Conservation (phyloP, 2,797 vertebrate genomes). For the Pitangus sulphuratus region DNA sequence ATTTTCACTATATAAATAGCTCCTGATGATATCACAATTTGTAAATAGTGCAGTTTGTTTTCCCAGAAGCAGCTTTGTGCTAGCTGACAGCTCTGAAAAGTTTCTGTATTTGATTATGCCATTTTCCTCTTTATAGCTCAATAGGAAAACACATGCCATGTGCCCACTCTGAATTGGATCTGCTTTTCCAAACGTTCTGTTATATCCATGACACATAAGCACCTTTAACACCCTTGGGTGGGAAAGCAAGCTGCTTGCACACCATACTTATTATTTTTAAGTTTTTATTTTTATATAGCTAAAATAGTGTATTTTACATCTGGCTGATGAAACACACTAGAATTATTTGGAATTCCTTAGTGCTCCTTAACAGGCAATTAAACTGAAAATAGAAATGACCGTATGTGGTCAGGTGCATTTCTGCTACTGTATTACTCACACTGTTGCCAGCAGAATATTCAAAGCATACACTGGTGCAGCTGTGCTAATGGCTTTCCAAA, state of each 20-base stretch:
- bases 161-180: not conserved
- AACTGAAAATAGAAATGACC: constrained; percentile 60
- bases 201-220: not conserved
- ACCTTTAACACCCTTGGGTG: constrained; percentile 32
- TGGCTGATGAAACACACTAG: constrained; percentile 59
- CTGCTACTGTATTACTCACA: constrained; percentile 30
- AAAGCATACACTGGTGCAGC: constrained; percentile 17
- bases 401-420: constrained; percentile 54
- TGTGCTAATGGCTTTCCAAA: constrained; percentile 63
- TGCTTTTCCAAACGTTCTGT: constrained; percentile 9
- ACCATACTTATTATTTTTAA: constrained; percentile 31
- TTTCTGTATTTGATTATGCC: constrained; percentile 39
- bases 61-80: constrained; percentile 43
- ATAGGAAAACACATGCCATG: constrained; percentile 22
- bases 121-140: constrained; percentile 30
- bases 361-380: constrained; percentile 73
- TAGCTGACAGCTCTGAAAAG: constrained; percentile 43
- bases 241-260: not conserved
- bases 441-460: constrained; percentile 40
- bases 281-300: constrained; percentile 48
- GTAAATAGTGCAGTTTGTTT: constrained; percentile 59
- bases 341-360: constrained; percentile 57
- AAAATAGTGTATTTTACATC: constrained; percentile 36
- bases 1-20: constrained; percentile 65
- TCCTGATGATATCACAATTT: constrained; percentile 67